Percentiles rank a stretch among this genome's conserved stretches.
These are phyloP conservation scores for Drosophila paramelanica DNA, from an alignment of 2,888 invertebrate genomes.

Conservation along the genomic window DNA sequence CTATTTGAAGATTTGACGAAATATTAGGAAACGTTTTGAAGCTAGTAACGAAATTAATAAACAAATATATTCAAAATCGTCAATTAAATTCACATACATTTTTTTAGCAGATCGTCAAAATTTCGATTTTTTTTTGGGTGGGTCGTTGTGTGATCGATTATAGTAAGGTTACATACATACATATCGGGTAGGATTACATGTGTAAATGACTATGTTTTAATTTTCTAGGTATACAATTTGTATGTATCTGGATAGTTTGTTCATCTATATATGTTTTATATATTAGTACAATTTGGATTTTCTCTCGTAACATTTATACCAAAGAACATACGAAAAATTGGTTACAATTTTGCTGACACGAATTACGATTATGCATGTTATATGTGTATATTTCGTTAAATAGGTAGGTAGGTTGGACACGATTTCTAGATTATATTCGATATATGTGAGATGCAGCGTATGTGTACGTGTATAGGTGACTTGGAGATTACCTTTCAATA, in stretches of 20 bases:
- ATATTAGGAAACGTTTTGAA: too few species aligned
- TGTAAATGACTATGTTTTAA: constrained; percentile 44
- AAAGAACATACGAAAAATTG: constrained; percentile 38
- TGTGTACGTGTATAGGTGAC: constrained; percentile 18
- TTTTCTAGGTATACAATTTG: constrained; percentile 35
- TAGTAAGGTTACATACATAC: constrained; percentile 45
- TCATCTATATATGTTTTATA: constrained; percentile 25
- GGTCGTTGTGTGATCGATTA: constrained; percentile 29
- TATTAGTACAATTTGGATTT: constrained; percentile 44
- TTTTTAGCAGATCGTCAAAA: constrained; percentile 8
- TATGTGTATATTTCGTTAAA: constrained; percentile 35
- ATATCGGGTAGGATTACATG: constrained; percentile 39
- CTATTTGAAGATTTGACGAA: neutral
- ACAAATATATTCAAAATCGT: neutral
- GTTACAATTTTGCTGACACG: constrained; percentile 44
- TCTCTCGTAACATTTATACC: constrained; percentile 22
- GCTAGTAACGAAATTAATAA: neutral
- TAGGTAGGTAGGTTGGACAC: constrained; percentile 50
- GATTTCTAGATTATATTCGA: constrained; percentile 48
- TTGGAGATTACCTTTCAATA: constrained; percentile 41
- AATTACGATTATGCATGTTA: constrained; percentile 41
- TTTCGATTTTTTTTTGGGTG: constrained; percentile 8
- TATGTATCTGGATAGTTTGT: constrained; percentile 30
- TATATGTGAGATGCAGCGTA: constrained; percentile 37
- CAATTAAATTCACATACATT: constrained; percentile 11